Evolutionary conservation across 2,797 vertebrate species (phyloP).

Genomic region (Mus spretus): DNA sequence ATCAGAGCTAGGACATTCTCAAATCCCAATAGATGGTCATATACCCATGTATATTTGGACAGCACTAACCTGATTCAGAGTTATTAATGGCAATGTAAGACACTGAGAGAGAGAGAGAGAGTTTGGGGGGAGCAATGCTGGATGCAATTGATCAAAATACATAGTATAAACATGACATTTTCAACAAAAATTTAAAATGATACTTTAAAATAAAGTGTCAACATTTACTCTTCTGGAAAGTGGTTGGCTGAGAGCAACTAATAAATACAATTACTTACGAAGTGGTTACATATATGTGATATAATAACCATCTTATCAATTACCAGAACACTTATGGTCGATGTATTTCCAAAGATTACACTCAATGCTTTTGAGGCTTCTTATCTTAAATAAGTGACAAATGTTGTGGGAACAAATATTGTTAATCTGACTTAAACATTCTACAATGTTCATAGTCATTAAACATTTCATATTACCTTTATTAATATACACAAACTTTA

Average conservation of each 20-base stretch:
- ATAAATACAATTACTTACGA: not conserved
- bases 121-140: not conserved
- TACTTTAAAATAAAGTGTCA: not conserved
- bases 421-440: not conserved
- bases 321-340: not conserved
- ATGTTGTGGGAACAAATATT: not conserved
- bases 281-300: not conserved
- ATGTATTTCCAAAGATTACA: not conserved
- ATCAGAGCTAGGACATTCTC: not conserved
- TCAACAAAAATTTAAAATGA: not conserved
- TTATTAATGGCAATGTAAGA: not conserved
- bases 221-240: not conserved
- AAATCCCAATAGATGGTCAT: not conserved
- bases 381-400: not conserved
- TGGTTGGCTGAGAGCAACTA: not conserved
- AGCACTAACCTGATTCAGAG: not conserved
- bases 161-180: not conserved
- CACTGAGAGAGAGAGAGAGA: rapidly evolving
- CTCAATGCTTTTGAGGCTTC: not conserved
- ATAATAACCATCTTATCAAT: not conserved
- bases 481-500: not conserved
- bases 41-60: not conserved
- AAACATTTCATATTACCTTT: not conserved
- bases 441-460: not conserved
- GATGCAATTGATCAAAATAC: not conserved